Conservation (phyloP, 2,888 invertebrate species). For the Lithodes maja region DNA sequence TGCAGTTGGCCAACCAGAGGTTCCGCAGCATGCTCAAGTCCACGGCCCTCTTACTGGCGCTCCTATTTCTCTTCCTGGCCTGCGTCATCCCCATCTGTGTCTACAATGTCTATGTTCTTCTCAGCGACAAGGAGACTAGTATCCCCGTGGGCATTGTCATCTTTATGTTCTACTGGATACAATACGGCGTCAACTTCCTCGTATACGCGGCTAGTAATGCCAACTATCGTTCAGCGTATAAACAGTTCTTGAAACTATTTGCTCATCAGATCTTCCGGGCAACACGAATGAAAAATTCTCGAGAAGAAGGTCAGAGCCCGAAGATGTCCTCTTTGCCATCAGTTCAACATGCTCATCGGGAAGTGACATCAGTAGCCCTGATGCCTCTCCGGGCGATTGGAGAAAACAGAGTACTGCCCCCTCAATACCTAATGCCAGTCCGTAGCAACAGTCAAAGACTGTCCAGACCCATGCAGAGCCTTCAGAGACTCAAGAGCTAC, state of each 20-base stretch:
- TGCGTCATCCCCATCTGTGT: slow-evolving; percentile 57
- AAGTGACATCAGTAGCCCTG: background rate
- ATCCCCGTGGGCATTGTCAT: slow-evolving; percentile 39
- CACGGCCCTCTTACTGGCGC: slow-evolving; percentile 36
- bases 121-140: background rate
- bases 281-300: background rate
- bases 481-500: background rate
- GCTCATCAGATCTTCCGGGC: background rate
- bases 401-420: background rate
- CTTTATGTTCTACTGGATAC: slow-evolving; percentile 63
- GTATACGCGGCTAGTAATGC: slow-evolving; percentile 51
- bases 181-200: slow-evolving; percentile 62
- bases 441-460: background rate
- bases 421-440: background rate
- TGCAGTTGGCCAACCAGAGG: slow-evolving; percentile 26
- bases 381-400: background rate
- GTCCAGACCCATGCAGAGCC: background rate
- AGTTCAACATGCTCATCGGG: slow-evolving; percentile 1
- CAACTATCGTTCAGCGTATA: slow-evolving; percentile 45
- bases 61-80: slow-evolving; percentile 53
- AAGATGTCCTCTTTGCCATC: background rate
- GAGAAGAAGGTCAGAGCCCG: background rate
- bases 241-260: slow-evolving; percentile 28
- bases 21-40: slow-evolving; percentile 48
- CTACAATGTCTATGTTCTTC: slow-evolving; percentile 39